Evolutionary conservation across 2,888 invertebrate species (phyloP), one percentile per base, ranked within the genome.

Genomic region (Fissipunctia ypsillon): DNA sequence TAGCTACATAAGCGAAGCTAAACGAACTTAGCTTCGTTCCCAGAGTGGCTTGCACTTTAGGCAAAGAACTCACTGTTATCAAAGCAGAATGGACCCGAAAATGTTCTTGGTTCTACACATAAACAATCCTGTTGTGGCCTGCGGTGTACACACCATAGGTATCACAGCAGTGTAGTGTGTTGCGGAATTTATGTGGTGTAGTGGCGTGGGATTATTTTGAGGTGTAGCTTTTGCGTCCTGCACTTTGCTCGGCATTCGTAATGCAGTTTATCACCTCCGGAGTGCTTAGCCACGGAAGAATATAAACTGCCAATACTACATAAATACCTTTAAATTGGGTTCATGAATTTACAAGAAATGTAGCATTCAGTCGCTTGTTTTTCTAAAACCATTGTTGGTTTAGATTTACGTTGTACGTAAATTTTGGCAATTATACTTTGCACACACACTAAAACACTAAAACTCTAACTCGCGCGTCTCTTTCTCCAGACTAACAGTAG

Each of bases 121-220:
- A 70, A 71, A 78, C 52, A 54, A 48, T 41, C 31, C 59, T 35
- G 38, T 3, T 74, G 35, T 61, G 22, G 48, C 28, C 50, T 63
- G 22, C 61, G 6, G 52, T 74, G 25, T 10, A 22, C 28, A 50
- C 4, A 43, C 38, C 38, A 57, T 75, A 50, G 28, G 28, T 52
- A 74, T 68, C 50, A 45, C 61, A 61, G 22, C 22, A n/a, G 48
- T 16, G 25, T 22, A 54, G 69, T 56, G 45, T 77, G 76, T 63
- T n/a, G 9, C 43, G 50, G 43, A 38, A 78, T 77, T 76, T 76
- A 76, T 76, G 63, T 38, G 50, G 50, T 57, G 28, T 35, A 28
- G 56, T 63, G 28, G 41, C 52, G 16, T 50, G 50, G 31, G 41
- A 60, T 70, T 77, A 77, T 76, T 70, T 57, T 76, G 76, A 77